These are phyloP conservation scores for Anabacerthia variegaticeps DNA, from an alignment of 2,797 vertebrate genomes.

Conservation along the genomic window DNA sequence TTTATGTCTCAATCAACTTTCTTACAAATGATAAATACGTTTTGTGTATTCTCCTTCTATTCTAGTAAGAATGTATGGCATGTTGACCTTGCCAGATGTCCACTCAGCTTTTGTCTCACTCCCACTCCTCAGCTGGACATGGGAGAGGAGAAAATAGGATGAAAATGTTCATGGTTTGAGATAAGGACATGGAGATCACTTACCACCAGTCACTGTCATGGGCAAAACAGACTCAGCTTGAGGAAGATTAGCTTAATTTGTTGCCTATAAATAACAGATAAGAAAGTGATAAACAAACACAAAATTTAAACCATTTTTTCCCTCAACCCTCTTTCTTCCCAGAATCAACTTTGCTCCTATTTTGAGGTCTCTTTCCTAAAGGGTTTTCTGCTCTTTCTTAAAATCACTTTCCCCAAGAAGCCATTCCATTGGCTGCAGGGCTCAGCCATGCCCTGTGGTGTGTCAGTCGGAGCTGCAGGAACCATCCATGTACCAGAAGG, in stretches of 20 bases:
- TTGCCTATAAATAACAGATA: background rate
- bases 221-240: background rate
- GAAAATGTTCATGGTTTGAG: background rate
- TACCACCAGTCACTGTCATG: background rate
- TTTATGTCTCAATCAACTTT: background rate
- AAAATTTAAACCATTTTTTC: background rate
- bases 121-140: background rate
- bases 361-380: background rate
- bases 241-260: background rate
- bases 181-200: background rate
- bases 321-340: background rate
- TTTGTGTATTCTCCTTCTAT: background rate
- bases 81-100: background rate
- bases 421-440: rapidly evolving
- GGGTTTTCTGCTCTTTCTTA: background rate
- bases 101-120: background rate
- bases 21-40: background rate
- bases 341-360: background rate
- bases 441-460: rapidly evolving
- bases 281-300: background rate
- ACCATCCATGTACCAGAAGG: background rate
- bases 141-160: background rate
- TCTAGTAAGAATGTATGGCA: background rate
- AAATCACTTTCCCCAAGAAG: rapidly evolving
- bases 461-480: rapidly evolving